Conservation (phyloP, 2,888 invertebrate genomes). For the Coenonympha glycerion region DNA sequence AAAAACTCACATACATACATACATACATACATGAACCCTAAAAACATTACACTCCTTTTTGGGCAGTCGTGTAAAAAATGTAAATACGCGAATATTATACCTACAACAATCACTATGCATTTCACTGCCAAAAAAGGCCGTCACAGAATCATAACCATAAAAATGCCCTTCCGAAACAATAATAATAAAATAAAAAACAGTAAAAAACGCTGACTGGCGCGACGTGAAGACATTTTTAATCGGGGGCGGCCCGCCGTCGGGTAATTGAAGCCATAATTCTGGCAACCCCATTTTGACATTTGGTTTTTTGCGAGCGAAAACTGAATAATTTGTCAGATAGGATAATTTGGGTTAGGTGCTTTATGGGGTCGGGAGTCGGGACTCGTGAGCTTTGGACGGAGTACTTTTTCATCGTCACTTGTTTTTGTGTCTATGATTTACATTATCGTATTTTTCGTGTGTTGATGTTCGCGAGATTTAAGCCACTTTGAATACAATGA, state of each 20-base stretch:
- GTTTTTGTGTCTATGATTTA: conserved; percentile 7
- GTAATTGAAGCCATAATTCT: conserved; percentile 74
- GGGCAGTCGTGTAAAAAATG: no score
- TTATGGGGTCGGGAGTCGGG: conserved; percentile 39
- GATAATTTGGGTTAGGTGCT: conserved; percentile 52
- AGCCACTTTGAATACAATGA: not conserved
- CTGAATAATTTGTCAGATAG: conserved; percentile 56
- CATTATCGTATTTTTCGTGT: not conserved
- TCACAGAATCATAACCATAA: conserved; percentile 37
- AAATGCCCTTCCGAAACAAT: conserved; percentile 36
- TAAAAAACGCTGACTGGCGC: conserved; percentile 49
- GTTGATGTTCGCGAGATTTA: not conserved
- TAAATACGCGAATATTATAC: no score
- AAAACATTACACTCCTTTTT: no score
- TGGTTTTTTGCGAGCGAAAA: conserved; percentile 58
- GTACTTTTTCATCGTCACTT: conserved; percentile 24
- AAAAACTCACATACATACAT: no score
- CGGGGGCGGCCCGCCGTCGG: conserved; percentile 48
- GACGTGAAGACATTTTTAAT: conserved; percentile 71
- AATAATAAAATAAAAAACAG: conserved; percentile 36
- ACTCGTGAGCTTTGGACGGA: conserved; percentile 39
- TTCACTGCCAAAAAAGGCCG: conserved; percentile 1
- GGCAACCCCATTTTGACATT: conserved; percentile 72
- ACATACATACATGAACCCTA: no score
- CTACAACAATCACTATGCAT: not conserved